Conservation (phyloP, 2,797 vertebrate species). For the Triplophysa bombifrons region DNA sequence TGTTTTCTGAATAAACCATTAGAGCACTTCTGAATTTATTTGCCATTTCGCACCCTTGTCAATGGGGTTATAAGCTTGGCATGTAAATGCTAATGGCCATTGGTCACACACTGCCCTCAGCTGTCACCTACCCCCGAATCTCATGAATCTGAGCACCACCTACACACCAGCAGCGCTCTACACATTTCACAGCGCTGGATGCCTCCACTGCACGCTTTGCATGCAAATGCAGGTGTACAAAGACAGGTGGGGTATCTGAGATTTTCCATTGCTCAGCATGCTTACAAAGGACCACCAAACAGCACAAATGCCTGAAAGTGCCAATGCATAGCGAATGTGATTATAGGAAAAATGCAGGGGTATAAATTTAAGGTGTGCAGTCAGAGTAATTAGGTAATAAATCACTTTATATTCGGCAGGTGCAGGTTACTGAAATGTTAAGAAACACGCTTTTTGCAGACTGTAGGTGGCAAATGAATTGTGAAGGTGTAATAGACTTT, state of each 20-base stretch:
- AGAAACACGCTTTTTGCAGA: neutral
- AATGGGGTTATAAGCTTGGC: slow-evolving; percentile 42
- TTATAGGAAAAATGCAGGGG: slow-evolving; percentile 47
- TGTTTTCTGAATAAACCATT: slow-evolving; percentile 60
- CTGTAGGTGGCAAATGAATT: slow-evolving; percentile 1
- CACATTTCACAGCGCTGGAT: slow-evolving; percentile 18
- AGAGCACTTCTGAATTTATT: slow-evolving; percentile 49
- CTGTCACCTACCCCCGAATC: slow-evolving; percentile 22
- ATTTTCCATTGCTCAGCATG: slow-evolving; percentile 19
- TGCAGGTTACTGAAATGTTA: slow-evolving; percentile 65
- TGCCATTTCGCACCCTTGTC: slow-evolving; percentile 46
- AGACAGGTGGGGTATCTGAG: slow-evolving; percentile 4
- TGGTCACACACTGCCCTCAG: slow-evolving; percentile 39
- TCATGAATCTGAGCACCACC: slow-evolving; percentile 36
- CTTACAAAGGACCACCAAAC: neutral
- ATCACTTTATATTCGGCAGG: slow-evolving; percentile 60
- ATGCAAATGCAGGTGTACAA: slow-evolving; percentile 42
- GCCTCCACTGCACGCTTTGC: slow-evolving; percentile 16
- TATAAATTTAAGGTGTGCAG: slow-evolving; percentile 53
- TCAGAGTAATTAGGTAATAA: slow-evolving; percentile 64
- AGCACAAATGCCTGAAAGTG: slow-evolving; percentile 11
- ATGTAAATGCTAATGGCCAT: slow-evolving; percentile 7
- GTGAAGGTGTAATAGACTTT: slow-evolving; percentile 8
- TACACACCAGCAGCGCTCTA: slow-evolving; percentile 31
- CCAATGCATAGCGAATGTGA: slow-evolving; percentile 25